Evolutionary conservation across 2,113 vertebrate genomes (phyloP).

Genomic region (Argyrosomus japonicus): DNA sequence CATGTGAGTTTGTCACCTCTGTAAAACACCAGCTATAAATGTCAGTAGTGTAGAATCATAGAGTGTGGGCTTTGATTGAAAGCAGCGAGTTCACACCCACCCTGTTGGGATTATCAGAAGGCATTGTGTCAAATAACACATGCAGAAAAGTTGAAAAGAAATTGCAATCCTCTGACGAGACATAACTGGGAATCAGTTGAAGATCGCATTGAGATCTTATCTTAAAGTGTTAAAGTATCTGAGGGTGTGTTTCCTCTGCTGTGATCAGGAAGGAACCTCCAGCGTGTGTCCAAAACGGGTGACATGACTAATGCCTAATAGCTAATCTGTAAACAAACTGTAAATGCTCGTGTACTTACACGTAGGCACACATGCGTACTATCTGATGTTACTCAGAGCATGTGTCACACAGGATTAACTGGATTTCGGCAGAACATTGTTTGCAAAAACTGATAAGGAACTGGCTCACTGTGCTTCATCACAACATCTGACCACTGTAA

Average conservation of each 20-base stretch:
- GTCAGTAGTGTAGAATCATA: not conserved
- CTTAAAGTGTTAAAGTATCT: not conserved
- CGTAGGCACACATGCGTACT: conserved; percentile 12
- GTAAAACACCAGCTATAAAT: not conserved
- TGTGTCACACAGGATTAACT: conserved; percentile 53
- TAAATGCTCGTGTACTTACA: conserved; percentile 22
- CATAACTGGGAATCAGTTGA: not conserved
- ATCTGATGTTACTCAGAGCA: conserved; percentile 58
- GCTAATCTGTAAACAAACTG: conserved; percentile 42
- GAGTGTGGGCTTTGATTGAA: not conserved
- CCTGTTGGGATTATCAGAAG: not conserved
- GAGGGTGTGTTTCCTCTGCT: not conserved
- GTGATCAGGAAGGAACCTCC: not conserved
- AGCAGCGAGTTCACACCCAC: not conserved
- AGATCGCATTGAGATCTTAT: not conserved
- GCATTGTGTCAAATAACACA: not conserved
- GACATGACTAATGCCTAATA: conserved; percentile 35
- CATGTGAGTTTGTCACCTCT: not conserved
- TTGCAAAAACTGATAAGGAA: conserved; percentile 68
- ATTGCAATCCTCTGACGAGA: not conserved
- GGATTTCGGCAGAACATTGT: conserved; percentile 53
- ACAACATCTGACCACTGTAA: conserved; percentile 49
- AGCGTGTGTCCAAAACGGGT: conserved; percentile 7
- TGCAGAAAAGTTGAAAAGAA: not conserved
- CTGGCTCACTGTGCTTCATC: conserved; percentile 51